Evolutionary conservation across 2,113 vertebrate genomes (phyloP), one percentile per base, ranked within the genome.

Genomic region (Cyprinodon variegatus): DNA sequence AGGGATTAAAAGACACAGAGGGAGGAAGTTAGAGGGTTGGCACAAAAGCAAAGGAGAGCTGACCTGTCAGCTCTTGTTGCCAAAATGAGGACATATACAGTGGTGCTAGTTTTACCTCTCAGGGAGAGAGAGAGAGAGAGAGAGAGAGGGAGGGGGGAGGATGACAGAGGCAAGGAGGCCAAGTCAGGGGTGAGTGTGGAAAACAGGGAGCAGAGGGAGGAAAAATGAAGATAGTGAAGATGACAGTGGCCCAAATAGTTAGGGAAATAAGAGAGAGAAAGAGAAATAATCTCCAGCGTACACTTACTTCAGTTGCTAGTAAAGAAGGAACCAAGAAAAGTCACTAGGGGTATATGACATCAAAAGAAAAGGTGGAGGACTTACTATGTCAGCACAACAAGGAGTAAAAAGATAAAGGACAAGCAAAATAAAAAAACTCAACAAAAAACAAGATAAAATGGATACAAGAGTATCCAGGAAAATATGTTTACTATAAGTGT

Each of bases 41-140:
- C 77, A 79, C 75, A 70, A 85, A 80, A 83, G 69, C 62, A 3
- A 11, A 61, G 72, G 80, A 84, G 85, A 76, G 68, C 70, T 78
- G 77, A 68, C 78, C 79, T 89, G 90, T 87, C 86, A 78, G 74
- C 76, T 86, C 76, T 66, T 83, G 78, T 84, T 77, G 57, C 86
- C 72, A 77, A 74, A 85, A 88, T 84, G 74, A 80, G 79, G 78
- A 87, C 84, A 86, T 76, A 74, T 76, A 82, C 82, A 79, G 41
- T 2, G 72, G 79, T 64, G 73, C 79, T 88, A 86, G 83, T 85
- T 83, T 69, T 65, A 83, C 83, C 85, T 89, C 89, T 88, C 82
- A 88, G 82, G 71, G 75, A 78, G 76, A 72, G 81, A 66, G 48
- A 45, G 59, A n/a, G 75, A 78, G 76, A 72, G 81, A 66, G 48